A percentile compares a stretch with the other conserved stretches of the same genome.
Evolutionary conservation across 1,140 invertebrate genomes (phyloP).

Genomic region (Ladona fulva): DNA sequence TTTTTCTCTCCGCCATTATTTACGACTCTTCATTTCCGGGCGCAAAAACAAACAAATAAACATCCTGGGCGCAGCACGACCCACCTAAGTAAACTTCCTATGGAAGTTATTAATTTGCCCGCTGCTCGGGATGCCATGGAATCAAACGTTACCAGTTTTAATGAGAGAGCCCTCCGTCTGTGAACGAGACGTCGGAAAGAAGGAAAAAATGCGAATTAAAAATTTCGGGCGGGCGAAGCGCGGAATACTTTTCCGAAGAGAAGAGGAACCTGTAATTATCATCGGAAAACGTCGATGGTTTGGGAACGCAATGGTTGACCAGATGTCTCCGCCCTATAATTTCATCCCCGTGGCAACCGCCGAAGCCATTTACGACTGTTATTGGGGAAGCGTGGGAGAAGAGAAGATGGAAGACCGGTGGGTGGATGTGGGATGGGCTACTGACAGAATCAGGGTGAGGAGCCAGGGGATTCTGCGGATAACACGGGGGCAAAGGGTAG

Average conservation of each 20-base stretch:
- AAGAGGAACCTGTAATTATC: neutral
- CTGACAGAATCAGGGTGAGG: neutral
- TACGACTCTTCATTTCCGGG: too few species aligned
- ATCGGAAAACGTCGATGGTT: neutral
- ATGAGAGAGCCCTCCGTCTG: too few species aligned
- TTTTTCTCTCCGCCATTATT: too few species aligned
- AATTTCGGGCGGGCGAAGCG: neutral
- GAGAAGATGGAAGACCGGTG: neutral
- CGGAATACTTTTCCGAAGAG: neutral
- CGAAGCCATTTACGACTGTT: neutral
- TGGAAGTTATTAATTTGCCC: too few species aligned
- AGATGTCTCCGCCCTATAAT: slow-evolving; percentile 8
- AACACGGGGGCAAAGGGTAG: too few species aligned
- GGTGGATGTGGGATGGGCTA: neutral
- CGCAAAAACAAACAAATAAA: too few species aligned
- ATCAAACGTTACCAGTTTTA: too few species aligned
- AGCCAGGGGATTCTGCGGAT: neutral
- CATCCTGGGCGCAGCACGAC: too few species aligned
- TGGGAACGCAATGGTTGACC: neutral
- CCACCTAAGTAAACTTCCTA: too few species aligned
- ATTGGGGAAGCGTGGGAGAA: neutral
- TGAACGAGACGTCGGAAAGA: too few species aligned
- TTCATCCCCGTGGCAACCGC: neutral
- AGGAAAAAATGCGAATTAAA: too few species aligned
- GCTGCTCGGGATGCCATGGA: too few species aligned